Conservation (phyloP, 2,797 vertebrate genomes). For the Tapera naevia region DNA sequence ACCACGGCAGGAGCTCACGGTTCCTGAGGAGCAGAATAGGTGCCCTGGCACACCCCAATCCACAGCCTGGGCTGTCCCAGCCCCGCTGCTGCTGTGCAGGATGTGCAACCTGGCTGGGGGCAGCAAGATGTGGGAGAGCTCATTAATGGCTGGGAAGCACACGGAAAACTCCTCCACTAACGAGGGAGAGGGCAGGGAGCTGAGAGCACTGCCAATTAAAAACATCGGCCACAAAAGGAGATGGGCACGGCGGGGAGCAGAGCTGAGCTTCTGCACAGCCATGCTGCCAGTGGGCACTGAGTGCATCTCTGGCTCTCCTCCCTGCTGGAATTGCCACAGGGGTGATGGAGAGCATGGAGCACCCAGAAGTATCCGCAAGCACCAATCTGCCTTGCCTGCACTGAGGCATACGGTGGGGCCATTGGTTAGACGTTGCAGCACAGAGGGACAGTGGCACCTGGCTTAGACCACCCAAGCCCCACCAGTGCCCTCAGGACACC, state of each 20-base stretch:
- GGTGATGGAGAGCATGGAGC: background rate
- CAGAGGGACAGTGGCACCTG: fast-evolving
- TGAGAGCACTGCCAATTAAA: background rate
- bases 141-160: background rate
- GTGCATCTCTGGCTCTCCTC: background rate
- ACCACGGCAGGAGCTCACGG: too few species aligned
- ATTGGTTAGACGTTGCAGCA: background rate
- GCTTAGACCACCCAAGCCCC: background rate
- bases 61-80: too few species aligned
- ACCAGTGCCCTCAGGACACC: background rate
- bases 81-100: fast-evolving
- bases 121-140: background rate
- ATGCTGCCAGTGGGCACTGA: fast-evolving
- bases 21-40: background rate
- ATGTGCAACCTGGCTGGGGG: background rate
- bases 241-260: background rate
- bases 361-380: fast-evolving
- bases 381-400: fast-evolving
- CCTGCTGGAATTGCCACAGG: background rate
- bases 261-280: background rate
- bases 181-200: background rate
- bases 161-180: background rate
- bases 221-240: background rate
- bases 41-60: fast-evolving
- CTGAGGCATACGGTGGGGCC: background rate